Evolutionary conservation across 1,140 invertebrate genomes (phyloP).

Genomic region (Drosophila gunungcola): DNA sequence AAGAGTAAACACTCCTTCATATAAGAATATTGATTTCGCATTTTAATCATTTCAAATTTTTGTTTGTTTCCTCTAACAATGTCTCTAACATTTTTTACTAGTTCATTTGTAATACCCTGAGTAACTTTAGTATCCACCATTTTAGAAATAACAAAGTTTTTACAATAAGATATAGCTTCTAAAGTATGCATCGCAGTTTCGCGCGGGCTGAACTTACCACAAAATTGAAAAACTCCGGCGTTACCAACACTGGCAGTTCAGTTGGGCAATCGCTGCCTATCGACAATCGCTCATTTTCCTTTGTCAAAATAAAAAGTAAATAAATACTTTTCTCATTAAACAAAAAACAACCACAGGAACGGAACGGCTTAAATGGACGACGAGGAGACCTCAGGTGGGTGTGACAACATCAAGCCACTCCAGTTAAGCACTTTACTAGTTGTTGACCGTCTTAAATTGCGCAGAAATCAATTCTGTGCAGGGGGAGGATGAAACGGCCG

Average conservation of each 20-base stretch:
- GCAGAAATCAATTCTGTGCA: constrained; percentile 60
- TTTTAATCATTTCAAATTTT: too few relatives aligned
- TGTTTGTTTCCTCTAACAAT: too few relatives aligned
- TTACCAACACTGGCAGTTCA: background rate
- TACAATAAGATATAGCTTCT: background rate
- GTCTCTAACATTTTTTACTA: too few relatives aligned
- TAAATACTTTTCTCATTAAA: constrained; percentile 16
- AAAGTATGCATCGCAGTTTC: background rate
- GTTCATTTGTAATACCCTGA: too few relatives aligned
- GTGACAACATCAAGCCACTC: accelerated
- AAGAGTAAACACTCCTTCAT: too few relatives aligned
- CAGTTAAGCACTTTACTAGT: background rate
- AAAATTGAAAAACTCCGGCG: background rate
- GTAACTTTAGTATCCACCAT: too few relatives aligned
- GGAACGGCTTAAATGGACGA: constrained; percentile 53
- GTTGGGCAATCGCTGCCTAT: constrained; percentile 3
- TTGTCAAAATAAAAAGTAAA: constrained; percentile 48
- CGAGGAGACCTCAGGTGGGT: constrained; percentile 58
- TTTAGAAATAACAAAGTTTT: too few relatives aligned
- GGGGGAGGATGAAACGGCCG: background rate
- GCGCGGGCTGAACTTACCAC: background rate
- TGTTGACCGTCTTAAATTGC: constrained; percentile 5
- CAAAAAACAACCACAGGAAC: constrained; percentile 12
- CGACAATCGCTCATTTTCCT: constrained; percentile 16
- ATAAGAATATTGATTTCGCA: too few relatives aligned